Evolutionary conservation across 2,888 invertebrate genomes (phyloP), one percentile per base, ranked within the genome.

Genomic region (Linnaemya tessellans): DNA sequence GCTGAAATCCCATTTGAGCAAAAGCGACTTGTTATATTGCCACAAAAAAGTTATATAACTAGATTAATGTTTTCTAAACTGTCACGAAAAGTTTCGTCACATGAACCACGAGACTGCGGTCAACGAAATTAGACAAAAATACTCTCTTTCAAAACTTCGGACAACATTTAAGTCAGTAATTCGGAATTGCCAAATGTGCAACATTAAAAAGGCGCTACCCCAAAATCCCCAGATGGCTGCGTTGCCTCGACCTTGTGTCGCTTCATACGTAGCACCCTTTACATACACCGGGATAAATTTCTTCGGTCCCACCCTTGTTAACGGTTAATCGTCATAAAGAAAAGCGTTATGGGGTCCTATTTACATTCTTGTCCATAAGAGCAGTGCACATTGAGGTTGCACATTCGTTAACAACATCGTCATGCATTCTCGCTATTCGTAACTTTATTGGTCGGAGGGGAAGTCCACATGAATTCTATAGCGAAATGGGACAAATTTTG

Each of bases 311-410:
- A n/a, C 13, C n/a, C 3, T 11, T 46, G 15, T 15, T 46, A 1
- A 15, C 46, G 2, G 46, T 46, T 3, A n/a, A n/a, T 46, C 41
- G 35, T 35, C 35, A 35, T 35, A 35, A 35, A 7, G 35, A 35
- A 7, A 35, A 35, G 35, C 35, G 35, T 3, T 85, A 85, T 20
- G 85, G 85, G 3, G 56, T 30, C 35, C 11, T 80, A 38, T 86
- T 88, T n/a, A 86, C 85, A 9, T 88, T 87, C 35, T 58, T 86
- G 41, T 85, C 3, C 86, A 87, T 64, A 30, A 87, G 5, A 86
- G 86, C 18, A 51, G 86, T 2, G 86, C 86, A 1, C 51, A 67
- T 22, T 74, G 60, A 20, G 60, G 51, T 5, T 71, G 41, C 0
- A 70, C 20, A 3, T n/a, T n/a, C n/a, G n/a, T n/a, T n/a, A n/a